Conservation (phyloP, 2,888 invertebrate species). For the Meganola albula region DNA sequence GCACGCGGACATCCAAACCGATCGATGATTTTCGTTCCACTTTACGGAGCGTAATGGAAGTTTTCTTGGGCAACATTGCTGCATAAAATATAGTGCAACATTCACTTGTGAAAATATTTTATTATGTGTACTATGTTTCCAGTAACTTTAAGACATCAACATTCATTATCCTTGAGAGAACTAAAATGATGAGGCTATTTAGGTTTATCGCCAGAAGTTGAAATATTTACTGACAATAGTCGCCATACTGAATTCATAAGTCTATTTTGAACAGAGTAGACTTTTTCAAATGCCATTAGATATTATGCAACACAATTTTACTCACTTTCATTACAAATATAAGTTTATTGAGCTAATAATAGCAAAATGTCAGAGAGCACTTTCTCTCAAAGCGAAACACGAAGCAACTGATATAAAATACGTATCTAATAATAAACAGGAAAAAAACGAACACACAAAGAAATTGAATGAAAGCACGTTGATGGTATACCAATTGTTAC, state of each 20-base stretch:
- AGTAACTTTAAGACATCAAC: no score
- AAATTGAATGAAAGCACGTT: constrained; percentile 29
- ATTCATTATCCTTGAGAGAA: no score
- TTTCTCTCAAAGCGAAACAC: constrained; percentile 37
- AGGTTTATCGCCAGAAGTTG: no score
- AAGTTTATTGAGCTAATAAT: constrained; percentile 33
- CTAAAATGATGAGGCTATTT: no score
- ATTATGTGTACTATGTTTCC: no score
- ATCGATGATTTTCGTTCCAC: constrained; percentile 43
- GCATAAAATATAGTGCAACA: constrained; percentile 4
- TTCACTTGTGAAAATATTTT: constrained; percentile 1
- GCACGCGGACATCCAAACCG: constrained; percentile 32
- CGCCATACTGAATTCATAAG: no score
- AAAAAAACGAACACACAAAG: constrained; percentile 29
- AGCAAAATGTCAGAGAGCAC: constrained; percentile 41
- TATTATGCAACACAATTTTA: constrained; percentile 33
- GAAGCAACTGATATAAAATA: constrained; percentile 12
- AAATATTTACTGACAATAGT: no score
- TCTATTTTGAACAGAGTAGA: no score
- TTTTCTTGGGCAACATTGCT: constrained; percentile 20
- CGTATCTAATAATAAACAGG: constrained; percentile 33
- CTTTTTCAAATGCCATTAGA: constrained; percentile 29
- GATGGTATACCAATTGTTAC: no score
- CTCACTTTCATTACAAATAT: constrained; percentile 39
- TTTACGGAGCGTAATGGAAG: constrained; percentile 26